Base-by-base conservation (phyloP, 2,888 invertebrate genomes). In the Xylocampa areola region DNA sequence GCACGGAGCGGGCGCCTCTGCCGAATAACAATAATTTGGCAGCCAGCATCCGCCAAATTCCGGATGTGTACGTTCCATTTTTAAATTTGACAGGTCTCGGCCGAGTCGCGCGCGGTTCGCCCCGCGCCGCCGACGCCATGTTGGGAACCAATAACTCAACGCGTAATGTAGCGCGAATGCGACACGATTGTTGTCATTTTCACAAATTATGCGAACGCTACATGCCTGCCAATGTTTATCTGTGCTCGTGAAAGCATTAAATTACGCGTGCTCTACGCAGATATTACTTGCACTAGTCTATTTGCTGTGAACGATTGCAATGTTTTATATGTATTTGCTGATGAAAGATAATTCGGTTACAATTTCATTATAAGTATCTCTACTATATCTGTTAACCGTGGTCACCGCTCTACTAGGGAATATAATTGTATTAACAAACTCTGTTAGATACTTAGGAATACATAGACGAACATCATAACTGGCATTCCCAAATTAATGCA, bases 1-100 rank as follows among this genome's bases (percentile, higher is more conserved):
- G 80, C 77, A 75, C 80, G 82, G 60, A 76, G 81, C 79, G 79
- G 63, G 75, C 67, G 79, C 85, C 86, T 85, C 85, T 78, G 81
- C 79, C 86, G 91, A 92, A 93, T 92, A 91, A 91, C 88, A 93
- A 92, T 93, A 90, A 91, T 92, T 92, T 92, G 91, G 91, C 89
- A 89, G 84, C 85, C 84, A 87, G 84, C 87, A 88, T 89, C 89
- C 90, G 87, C 86, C 85, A 75, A 89, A 90, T 89, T 89, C 90
- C 87, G 88, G 88, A 90, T 88, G 89, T 88, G 88, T 91, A 88
- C 87, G 88, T 88, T 90, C 86, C 88, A 90, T 92, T 93, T 93
- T 94, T 92, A 92, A 93, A 93, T 91, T 92, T 92, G 92, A 93
- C 91, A 92, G 89, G 81, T 87, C 87, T 87, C 86, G 82, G 79